Evolutionary conservation across 2,888 invertebrate genomes (phyloP), one percentile per base, ranked within the genome.

Genomic region (Itoplectis maculator): DNA sequence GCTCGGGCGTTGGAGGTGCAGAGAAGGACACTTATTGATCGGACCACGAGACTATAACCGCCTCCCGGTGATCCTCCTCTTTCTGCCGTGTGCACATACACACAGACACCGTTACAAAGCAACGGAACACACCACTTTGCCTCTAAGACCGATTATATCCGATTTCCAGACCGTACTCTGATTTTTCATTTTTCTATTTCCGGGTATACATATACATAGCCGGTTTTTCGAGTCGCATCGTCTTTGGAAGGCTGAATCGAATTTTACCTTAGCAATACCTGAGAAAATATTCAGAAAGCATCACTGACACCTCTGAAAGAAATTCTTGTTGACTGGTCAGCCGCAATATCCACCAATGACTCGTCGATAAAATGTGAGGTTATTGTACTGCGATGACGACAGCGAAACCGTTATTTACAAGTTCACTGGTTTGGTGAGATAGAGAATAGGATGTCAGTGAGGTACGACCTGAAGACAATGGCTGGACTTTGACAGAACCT

Each of bases 21-120:
- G 54, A 76, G 66, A 69, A 78, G 75, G 70, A 79, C 73, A 84
- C 86, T 88, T 88, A 88, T 88, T 88, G 88, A 88, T 88, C 89
- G 89, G 45, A 69, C 70, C 65, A 73, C 65, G 69, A 72, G 85
- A 79, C 83, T 85, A 89, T 86, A 87, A 86, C 87, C 83, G 63
- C 75, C 72, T 49, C 74, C 70, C 63, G 49, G 51, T 74, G 23
- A 76, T 77, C 37, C 72, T 61, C 79, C 72, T 42, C 47, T 82
- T 70, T 63, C 51, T 40, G 40, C 70, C 40, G 45, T 56, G 29
- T n/a, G 42, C 20, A 45, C 59, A 45, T 42, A 23, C 8, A 6
- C 11, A 45, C 65, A 6, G 4, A 45, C 65, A 54, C 23, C 9
- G 54, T 54, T 54, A 20, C 54, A 54, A 23, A 54, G 13, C 54